Evolutionary conservation across 37 sponge, comb jelly and placozoan species (phyloP), one percentile per base, ranked within the genome.

Genomic region (Hexactinellida sp.): DNA sequence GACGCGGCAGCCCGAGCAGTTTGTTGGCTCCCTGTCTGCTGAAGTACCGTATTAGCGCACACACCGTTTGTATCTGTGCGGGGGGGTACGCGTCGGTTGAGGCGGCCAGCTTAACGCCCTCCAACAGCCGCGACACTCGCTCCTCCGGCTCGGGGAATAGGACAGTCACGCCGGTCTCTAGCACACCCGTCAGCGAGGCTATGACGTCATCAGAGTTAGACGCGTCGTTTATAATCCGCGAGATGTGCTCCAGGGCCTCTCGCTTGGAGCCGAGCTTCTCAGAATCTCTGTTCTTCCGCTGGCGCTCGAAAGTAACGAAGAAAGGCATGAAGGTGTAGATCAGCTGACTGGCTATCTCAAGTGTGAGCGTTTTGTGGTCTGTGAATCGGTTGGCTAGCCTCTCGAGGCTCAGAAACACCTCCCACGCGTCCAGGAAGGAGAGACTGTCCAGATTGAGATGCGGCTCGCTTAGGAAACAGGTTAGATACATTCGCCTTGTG

Each of bases 41-140:
- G 84, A 95, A 95, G 85, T 95, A 92, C 25, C 85, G 84, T 85
- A 94, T 92, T 38, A 95, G 93, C 55, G 91, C 91, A n/a, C 19
- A 63, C 32, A 63, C 76, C 3, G 30, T 63, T n/a, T 63, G 21
- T 25, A 63, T 63, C 34, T 63, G 28, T 7, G 76, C 76, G 32
- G 19, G 76, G 30, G 76, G 76, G 30, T 63, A 23, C 5, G 21
- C 34, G 19, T 63, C 76, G 5, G 76, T 63, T 7, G 76, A 63
- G 32, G 76, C 30, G 25, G 76, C 21, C 76, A 63, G 76, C 30
- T 63, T 63, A 3, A 63, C 76, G 5, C 76, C 76, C 13, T 63
- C 76, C 3, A 63, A 28, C 32, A 63, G 76, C 34, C 30, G 25
- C 32, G 3, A 3, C 34, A 63, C 76, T 23, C 76, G 3, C 76